These are phyloP conservation scores for Sebastes diploproa DNA, from an alignment of 2,797 vertebrate species.

Conservation along the genomic window DNA sequence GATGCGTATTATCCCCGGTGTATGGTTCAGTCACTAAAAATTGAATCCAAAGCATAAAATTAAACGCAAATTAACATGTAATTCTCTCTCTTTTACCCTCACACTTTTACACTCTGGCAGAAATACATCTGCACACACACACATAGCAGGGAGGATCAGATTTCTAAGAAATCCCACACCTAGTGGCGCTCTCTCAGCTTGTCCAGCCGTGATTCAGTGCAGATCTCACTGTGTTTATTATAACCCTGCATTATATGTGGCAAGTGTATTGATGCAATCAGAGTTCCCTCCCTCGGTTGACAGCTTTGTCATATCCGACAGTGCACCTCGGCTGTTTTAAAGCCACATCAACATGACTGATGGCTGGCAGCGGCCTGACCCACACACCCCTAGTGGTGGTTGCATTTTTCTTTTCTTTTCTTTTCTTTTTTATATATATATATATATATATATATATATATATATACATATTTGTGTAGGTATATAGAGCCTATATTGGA, in stretches of 20 bases:
- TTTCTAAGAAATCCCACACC: conserved; percentile 11
- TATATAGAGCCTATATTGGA: too few relatives aligned
- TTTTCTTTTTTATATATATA: too few relatives aligned
- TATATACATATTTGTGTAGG: too few relatives aligned
- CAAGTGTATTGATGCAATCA: conserved; percentile 32
- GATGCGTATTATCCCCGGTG: neutral
- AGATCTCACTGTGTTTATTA: conserved; percentile 29
- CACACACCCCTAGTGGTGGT: conserved; percentile 23
- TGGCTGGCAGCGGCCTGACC: conserved; percentile 21
- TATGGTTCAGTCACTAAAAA: conserved; percentile 5
- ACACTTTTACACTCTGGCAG: neutral
- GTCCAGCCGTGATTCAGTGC: conserved; percentile 25
- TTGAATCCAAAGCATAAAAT: conserved; percentile 17
- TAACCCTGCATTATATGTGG: conserved; percentile 24
- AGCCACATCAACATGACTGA: conserved; percentile 47
- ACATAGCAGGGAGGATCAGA: neutral
- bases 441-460: too few relatives aligned
- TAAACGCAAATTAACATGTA: neutral
- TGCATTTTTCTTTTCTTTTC: neutral
- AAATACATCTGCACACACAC: neutral
- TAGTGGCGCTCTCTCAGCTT: neutral
- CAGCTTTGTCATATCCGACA: conserved; percentile 28
- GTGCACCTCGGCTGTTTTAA: conserved; percentile 27
- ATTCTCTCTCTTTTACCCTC: neutral
- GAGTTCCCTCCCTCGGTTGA: conserved; percentile 21